Evolutionary conservation across 2,113 vertebrate genomes (phyloP), one percentile per base, ranked within the genome.

Genomic region (Chloropsis cyanopogon): DNA sequence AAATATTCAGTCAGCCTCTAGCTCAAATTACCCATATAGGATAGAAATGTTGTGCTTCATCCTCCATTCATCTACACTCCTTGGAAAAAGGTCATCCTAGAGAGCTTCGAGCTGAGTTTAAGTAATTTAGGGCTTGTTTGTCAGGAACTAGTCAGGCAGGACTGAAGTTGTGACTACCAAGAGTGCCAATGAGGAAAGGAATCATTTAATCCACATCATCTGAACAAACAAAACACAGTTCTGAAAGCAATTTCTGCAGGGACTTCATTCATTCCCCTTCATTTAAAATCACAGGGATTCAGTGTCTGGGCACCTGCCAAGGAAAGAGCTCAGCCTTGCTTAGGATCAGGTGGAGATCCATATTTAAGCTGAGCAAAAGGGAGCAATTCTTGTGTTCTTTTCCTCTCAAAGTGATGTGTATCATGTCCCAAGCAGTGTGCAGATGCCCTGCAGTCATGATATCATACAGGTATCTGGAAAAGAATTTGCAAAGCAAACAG

Each of bases 61-160:
- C 23, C 18, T 69, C 31, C 82, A 61, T 64, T 76, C 2, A 2
- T 35, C 70, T 64, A 57, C 71, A 29, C n/a, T 77, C 75, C 79
- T 54, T 59, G 88, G 93, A 95, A 95, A 90, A 93, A 88, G 46
- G 44, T 93, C 0, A 0, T 93, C 92, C 71, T 53, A 28, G 31
- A 80, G 59, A 57, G 82, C 85, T 93, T 44, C 0, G 0, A 94
- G 90, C 87, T 61, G 42, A 90, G 42, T 78, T 94, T 83, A 80
- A 77, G 66, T 90, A 42, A 90, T 77, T 81, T 42, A 78, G 50
- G 64, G 53, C 76, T 83, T 90, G 79, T 86, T 93, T 80, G 77
- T 90, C 88, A 93, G 86, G 88, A 93, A 94, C 86, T 54, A 83
- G 86, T 93, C 76, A 65, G 59, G 76, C 86, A 92, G 68, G 80